Evolutionary conservation across 2,888 invertebrate species (phyloP), one percentile per base, ranked within the genome.

Genomic region (Pharmacophagus antenor): DNA sequence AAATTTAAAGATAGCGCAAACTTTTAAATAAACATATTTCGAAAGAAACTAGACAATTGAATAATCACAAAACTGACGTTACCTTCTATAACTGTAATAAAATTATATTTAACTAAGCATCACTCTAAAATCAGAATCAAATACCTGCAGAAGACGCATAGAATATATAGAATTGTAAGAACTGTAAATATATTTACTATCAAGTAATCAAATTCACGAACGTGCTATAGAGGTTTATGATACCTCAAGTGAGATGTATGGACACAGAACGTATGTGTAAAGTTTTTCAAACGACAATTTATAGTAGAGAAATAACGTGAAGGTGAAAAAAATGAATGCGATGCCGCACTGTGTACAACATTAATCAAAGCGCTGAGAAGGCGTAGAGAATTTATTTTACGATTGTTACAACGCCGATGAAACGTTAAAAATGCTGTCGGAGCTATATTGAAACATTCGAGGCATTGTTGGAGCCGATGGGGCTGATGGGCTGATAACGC

Each of bases 361-460:
- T 90, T 89, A 90, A 90, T 90, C 90, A 90, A 88, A 80, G 79
- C 84, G 82, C 75, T 81, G 85, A 85, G 88, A 86, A 87, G 88
- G 88, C 87, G 88, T 85, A 87, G 82, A 85, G 87, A 88, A 90
- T 89, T 88, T 89, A 88, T 89, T 89, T 88, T 83, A 89, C 88
- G 88, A 88, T 88, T 88, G 88, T 89, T 85, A 85, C 86, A 87
- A 76, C 79, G 80, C 76, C 88, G 88, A 87, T 85, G 89, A 89
- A 89, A 88, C 88, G 85, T 88, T 88, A 87, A 88, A 89, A 89
- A 89, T 86, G 85, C 86, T 88, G 87, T 88, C 84, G 85, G 80
- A 73, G 82, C 76, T 86, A 85, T 88, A 88, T 88, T 88, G 88
- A 88, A 88, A 88, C 88, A 87, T 88, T 87, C 82, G 81, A 83